Evolutionary conservation across 2,113 vertebrate genomes (phyloP).

Genomic region (Tursiops truncatus): DNA sequence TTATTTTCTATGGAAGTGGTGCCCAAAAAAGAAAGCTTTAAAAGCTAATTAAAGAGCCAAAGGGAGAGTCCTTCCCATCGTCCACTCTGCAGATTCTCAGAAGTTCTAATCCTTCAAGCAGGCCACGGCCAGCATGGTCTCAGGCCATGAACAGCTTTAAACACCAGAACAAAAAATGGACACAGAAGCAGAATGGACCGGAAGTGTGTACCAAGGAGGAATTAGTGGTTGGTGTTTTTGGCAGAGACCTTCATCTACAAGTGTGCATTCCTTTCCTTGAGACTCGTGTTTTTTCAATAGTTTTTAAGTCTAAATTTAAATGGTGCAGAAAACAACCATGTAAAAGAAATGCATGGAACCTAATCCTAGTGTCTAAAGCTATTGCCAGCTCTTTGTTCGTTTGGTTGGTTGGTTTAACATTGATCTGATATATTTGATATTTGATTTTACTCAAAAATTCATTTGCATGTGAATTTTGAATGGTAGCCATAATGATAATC

Average conservation of each 20-base stretch:
- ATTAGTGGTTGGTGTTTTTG: neutral
- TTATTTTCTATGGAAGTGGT: neutral
- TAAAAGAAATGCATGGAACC: neutral
- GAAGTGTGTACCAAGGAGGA: neutral
- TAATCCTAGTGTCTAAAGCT: neutral
- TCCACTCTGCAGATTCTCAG: neutral
- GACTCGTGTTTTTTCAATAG: neutral
- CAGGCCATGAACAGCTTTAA: neutral
- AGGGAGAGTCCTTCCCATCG: neutral
- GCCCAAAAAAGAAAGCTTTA: neutral
- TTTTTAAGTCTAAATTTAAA: slow-evolving; percentile 2
- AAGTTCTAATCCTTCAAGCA: neutral
- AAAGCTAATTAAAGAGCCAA: neutral
- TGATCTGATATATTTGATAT: neutral
- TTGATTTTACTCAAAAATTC: slow-evolving; percentile 50
- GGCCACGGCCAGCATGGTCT: neutral
- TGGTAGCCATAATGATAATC: neutral
- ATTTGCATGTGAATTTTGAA: slow-evolving; percentile 48
- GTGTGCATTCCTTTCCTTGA: neutral
- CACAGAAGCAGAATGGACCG: neutral
- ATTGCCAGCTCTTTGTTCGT: neutral
- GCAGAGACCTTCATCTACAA: neutral
- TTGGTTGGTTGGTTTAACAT: neutral
- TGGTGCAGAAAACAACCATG: neutral
- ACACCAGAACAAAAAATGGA: neutral